phyloP scores from a whole-genome alignment of 2,797 vertebrate genomes.

The Spinibarbus caldwelli region DNA sequence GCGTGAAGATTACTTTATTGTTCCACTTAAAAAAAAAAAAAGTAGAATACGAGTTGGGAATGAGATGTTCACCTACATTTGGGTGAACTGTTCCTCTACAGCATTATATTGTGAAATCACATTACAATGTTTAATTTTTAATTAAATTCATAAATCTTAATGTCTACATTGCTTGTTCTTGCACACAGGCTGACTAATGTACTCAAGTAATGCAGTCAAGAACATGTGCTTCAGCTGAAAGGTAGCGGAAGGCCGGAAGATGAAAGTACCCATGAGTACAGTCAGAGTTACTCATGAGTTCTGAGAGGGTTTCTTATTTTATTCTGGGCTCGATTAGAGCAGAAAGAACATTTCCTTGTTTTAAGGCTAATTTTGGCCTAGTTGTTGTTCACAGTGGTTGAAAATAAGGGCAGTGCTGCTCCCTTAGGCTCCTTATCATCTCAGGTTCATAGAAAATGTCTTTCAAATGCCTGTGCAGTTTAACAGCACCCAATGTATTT shows the following conservation, averaged over 20 bases:
- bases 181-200: conserved; percentile 11
- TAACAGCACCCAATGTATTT: background rate
- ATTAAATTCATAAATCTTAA: conserved; percentile 21
- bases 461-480: background rate
- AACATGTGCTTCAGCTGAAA: background rate
- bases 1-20: background rate
- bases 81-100: conserved; percentile 1
- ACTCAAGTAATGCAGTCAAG: background rate
- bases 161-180: background rate
- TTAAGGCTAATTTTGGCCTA: conserved; percentile 49
- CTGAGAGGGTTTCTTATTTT: background rate
- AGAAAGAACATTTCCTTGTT: conserved; percentile 44
- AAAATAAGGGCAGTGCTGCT: conserved; percentile 49
- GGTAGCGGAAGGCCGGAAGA: background rate
- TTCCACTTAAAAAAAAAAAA: background rate
- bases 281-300: background rate
- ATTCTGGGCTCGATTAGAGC: conserved; percentile 8
- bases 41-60: background rate
- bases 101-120: background rate
- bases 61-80: background rate
- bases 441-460: conserved; percentile 45
- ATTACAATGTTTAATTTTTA: conserved; percentile 18
- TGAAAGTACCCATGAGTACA: background rate
- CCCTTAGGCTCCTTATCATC: conserved; percentile 47
- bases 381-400: conserved; percentile 54